Base-by-base conservation (phyloP, 2,888 invertebrate genomes). In the Dicycla oo region DNA sequence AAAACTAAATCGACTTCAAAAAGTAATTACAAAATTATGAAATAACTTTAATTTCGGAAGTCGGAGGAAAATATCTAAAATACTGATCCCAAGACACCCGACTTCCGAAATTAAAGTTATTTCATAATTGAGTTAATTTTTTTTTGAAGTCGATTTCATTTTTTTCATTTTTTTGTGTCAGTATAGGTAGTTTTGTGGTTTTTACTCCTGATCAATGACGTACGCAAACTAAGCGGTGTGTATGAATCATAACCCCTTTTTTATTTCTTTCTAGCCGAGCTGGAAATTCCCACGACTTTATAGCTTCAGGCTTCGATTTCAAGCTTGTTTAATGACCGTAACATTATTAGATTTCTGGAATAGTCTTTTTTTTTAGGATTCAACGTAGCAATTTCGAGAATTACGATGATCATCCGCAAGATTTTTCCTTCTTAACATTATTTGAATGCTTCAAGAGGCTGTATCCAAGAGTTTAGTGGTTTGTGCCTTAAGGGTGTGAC, bases 221-320 rank as follows among this genome's bases (percentile, higher is more conserved):
- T 76, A 80, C 58, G 53, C 67, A 81, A 75, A 66, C 70, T 34
- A 34, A 78, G 71, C 78, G 76, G 82, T 85, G 87, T 87, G 86
- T 83, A 86, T 91, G 91, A 91, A 86, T 92, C 93, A 93, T 86
- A 86, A 80, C 69, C 79, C 67, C 67, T 88, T 89, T n/a, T 91
- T 91, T 89, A 84, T 83, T 81, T 84, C 78, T 87, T 88, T 87
- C 80, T 72, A 80, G 66, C 34, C 75, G 70, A 80, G 81, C 81
- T 87, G 90, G 91, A 88, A 86, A 83, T 92, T 92, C 91, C 91
- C 92, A 92, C 88, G 89, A 76, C 73, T 82, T 83, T 86, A 87
- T 87, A 83, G 81, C 87, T 73, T 63, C 69, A 82, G 86, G 88
- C 87, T 83, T 89, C 88, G 82, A 89, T 90, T 89, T 89, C 88